A percentile compares a stretch with the other conserved stretches of the same genome.
phyloP scores from a whole-genome alignment of 2,888 invertebrate genomes.

The Strigamia crassipes region DNA sequence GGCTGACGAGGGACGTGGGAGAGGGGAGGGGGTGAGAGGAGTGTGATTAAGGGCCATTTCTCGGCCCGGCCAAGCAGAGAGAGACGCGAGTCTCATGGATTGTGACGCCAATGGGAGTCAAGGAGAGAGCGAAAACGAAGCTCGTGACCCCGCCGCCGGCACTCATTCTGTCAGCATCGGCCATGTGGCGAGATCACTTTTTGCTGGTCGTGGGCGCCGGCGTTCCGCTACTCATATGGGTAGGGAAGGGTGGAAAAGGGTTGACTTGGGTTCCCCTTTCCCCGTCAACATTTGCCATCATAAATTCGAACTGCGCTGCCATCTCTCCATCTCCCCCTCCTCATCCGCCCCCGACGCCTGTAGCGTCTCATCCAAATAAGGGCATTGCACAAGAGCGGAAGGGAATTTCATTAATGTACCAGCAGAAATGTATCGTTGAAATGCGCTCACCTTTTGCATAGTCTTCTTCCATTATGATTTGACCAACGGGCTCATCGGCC shows the following conservation, averaged over 20 bases:
- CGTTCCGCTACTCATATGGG: constrained; percentile 27
- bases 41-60: constrained; percentile 42
- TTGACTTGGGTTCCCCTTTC: constrained; percentile 34
- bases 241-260: constrained; percentile 24
- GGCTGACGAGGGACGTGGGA: constrained; percentile 2
- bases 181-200: constrained; percentile 40
- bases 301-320: constrained; percentile 25
- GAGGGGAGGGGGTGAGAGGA: not conserved
- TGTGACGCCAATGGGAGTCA: constrained; percentile 41
- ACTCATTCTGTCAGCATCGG: constrained; percentile 39
- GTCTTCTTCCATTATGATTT: constrained; percentile 55
- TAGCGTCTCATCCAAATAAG: constrained; percentile 40
- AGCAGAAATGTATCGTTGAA: not conserved
- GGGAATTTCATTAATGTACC: constrained; percentile 42
- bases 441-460: constrained; percentile 22
- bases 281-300: constrained; percentile 37
- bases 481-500: constrained; percentile 58
- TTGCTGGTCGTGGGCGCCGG: constrained; percentile 40
- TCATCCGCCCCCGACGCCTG: constrained; percentile 42
- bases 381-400: constrained; percentile 40
- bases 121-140: constrained; percentile 48
- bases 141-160: constrained; percentile 44
- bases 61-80: constrained; percentile 39
- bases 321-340: constrained; percentile 18
- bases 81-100: constrained; percentile 40